These are phyloP conservation scores for Itoplectis maculator DNA, from an alignment of 2,888 invertebrate genomes.

Conservation along the genomic window DNA sequence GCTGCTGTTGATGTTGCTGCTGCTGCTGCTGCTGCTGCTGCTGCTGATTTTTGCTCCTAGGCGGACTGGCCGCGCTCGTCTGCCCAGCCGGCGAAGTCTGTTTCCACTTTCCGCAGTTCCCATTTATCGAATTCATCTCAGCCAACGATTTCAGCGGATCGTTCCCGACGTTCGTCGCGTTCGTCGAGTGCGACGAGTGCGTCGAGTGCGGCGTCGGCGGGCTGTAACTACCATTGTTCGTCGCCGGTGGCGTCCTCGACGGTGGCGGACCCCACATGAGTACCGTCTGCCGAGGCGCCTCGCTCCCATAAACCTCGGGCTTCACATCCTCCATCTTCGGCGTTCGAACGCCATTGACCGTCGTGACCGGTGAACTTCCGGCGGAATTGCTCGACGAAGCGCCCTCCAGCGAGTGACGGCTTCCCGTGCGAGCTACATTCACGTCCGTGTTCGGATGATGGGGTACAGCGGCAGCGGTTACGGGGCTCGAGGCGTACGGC, in stretches of 20 bases:
- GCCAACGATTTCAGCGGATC: constrained; percentile 85
- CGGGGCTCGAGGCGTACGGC: constrained; percentile 80
- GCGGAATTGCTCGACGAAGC: constrained; percentile 87
- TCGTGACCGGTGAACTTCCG: constrained; percentile 88
- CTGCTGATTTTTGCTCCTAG: constrained; percentile 76
- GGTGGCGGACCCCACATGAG: constrained; percentile 93
- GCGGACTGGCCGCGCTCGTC: constrained; percentile 82
- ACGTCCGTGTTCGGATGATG: constrained; percentile 73
- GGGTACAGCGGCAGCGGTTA: constrained; percentile 72
- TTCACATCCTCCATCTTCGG: constrained; percentile 88
- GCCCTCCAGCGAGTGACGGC: constrained; percentile 83
- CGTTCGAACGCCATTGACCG: constrained; percentile 86
- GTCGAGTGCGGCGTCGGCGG: constrained; percentile 82
- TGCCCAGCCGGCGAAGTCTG: constrained; percentile 81
- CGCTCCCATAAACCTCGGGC: constrained; percentile 84
- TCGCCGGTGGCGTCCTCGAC: constrained; percentile 80
- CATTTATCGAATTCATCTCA: constrained; percentile 85
- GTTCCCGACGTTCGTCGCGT: constrained; percentile 71
- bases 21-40: constrained; percentile 81
- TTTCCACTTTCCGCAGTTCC: constrained; percentile 85
- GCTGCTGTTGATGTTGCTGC: constrained; percentile 78
- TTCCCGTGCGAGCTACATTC: constrained; percentile 80
- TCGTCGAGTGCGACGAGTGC: constrained; percentile 79
- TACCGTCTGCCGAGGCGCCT: constrained; percentile 93
- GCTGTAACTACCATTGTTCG: constrained; percentile 83